phyloP scores from a whole-genome alignment of 2,797 vertebrate genomes.

The Acanthis flammea region DNA sequence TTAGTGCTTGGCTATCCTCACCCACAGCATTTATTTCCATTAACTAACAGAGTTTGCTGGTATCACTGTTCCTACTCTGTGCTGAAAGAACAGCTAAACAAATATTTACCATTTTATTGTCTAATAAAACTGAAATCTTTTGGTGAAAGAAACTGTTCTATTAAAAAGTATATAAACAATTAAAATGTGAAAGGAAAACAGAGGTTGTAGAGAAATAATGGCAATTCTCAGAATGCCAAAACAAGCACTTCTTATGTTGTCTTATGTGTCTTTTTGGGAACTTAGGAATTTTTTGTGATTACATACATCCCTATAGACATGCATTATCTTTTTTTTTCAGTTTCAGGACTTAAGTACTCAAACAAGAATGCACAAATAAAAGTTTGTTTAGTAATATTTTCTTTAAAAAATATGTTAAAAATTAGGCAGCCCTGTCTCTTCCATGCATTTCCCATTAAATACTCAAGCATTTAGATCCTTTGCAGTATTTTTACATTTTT shows the following conservation, averaged over 20 bases:
- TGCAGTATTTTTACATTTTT: background rate
- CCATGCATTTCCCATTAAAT: background rate
- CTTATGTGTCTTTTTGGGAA: background rate
- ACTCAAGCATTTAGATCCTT: background rate
- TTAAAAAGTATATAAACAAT: background rate
- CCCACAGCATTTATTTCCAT: background rate
- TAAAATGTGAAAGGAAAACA: background rate
- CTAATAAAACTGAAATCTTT: background rate
- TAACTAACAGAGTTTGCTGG: background rate
- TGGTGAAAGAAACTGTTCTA: background rate
- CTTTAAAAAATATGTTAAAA: background rate
- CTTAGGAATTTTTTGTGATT: background rate
- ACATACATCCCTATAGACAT: background rate
- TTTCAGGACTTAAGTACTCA: background rate
- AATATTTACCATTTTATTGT: background rate
- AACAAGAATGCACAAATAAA: background rate
- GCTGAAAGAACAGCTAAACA: background rate
- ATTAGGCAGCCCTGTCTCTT: background rate
- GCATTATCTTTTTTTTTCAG: background rate
- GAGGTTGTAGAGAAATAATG: background rate
- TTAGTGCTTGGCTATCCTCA: background rate
- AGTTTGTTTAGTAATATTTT: background rate
- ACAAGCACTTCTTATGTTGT: background rate
- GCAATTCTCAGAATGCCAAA: background rate
- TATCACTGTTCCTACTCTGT: background rate